A percentile compares a stretch with the other conserved stretches of the same genome.
These are phyloP conservation scores for Tortricodes alternella DNA, from an alignment of 2,888 invertebrate genomes.

Conservation along the genomic window DNA sequence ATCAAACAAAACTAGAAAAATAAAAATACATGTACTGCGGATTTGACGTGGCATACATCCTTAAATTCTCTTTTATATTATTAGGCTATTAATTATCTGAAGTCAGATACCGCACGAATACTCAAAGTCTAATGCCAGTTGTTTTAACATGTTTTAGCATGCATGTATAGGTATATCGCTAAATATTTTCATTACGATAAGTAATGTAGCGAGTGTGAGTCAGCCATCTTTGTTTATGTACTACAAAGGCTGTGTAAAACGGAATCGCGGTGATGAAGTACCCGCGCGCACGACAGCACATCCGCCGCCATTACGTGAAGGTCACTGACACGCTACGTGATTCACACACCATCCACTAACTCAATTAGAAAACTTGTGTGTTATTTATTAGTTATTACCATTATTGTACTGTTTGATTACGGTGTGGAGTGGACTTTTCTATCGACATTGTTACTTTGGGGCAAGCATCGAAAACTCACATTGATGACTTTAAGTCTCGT, in stretches of 20 bases:
- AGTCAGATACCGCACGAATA: too few species aligned
- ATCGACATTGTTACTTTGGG: neutral
- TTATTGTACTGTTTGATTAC: conserved; percentile 31
- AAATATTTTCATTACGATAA: conserved; percentile 17
- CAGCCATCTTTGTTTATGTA: conserved; percentile 30
- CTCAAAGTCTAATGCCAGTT: too few species aligned
- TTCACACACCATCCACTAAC: conserved; percentile 50
- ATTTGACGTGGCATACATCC: too few species aligned
- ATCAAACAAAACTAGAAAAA: too few species aligned
- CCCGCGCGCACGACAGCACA: conserved; percentile 50
- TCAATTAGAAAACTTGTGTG: conserved; percentile 54
- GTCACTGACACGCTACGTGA: conserved; percentile 69
- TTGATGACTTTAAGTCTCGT: neutral
- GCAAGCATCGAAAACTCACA: neutral
- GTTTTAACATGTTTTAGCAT: neutral
- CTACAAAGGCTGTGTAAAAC: conserved; percentile 51
- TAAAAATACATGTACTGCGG: too few species aligned
- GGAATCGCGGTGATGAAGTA: conserved; percentile 55
- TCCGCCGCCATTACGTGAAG: conserved; percentile 63
- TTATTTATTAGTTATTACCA: conserved; percentile 12
- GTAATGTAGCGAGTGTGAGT: conserved; percentile 23
- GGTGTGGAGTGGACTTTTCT: neutral
- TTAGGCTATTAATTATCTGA: too few species aligned
- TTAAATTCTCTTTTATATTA: too few species aligned
- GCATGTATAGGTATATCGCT: neutral